Base-by-base conservation (phyloP, 2,888 invertebrate genomes). In the Ectemnius cavifrons region DNA sequence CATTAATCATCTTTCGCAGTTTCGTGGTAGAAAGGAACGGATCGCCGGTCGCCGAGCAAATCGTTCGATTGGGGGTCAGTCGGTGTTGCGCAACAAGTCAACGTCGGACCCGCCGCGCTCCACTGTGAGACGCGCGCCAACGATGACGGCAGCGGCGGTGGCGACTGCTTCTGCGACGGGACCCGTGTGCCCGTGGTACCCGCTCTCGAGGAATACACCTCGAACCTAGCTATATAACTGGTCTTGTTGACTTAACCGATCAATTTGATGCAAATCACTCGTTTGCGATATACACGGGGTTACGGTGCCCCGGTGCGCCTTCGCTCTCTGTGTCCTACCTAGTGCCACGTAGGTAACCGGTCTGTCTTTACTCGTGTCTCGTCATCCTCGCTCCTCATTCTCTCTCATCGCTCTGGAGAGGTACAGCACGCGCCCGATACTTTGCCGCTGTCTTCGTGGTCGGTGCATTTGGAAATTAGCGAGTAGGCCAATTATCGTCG, bases 181-280 rank as follows among this genome's bases (percentile, higher is more conserved):
- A 62, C 49, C 69, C 68, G 62, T 64, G 71, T 60, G 59, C 67
- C 69, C 69, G 76, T 66, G 75, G 81, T 37, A 37, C 37, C 37
- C 37, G 37, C 8, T 37, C 8, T 37, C 77, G 81, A 77, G 79
- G 84, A 78, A 79, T 80, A 81, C 78, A 80, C 83, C 71, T 79
- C 72, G 63, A 71, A 79, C 79, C 83, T 5, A 52, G 8, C n/a
- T 37, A 37, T 37, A 77, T 82, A 85, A 84, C 82, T 80, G 78
- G 78, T 81, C 85, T 87, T 87, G 86, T 88, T 89, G 87, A 88
- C 85, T 89, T 86, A 85, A 83, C 84, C 83, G 89, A 89, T 89
- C 89, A 90, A 91, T 90, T 90, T 87, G 86, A 91, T 90, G 90
- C 90, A 91, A 91, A 91, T 91, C 88, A 86, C 87, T 88, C 87